phyloP scores from a whole-genome alignment of 2,797 vertebrate species.

The Oophaga sylvatica region DNA sequence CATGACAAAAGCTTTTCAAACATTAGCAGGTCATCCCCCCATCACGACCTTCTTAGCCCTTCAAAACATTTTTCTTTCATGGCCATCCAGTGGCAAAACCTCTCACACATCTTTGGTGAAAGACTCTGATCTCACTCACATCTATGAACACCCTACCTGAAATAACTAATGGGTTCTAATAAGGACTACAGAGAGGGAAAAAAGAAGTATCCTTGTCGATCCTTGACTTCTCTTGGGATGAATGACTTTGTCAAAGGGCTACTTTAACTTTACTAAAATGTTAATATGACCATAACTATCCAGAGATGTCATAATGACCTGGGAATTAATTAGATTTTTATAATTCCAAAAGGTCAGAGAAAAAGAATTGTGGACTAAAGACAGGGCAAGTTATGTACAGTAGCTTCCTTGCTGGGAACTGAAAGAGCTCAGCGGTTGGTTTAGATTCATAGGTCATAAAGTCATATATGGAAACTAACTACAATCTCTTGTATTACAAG shows the following conservation, averaged over 20 bases:
- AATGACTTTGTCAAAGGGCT: conserved; percentile 12
- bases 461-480: background rate
- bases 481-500: background rate
- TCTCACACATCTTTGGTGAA: conserved; percentile 49
- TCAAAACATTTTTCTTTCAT: conserved; percentile 56
- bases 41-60: conserved; percentile 57
- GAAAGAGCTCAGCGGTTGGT: background rate
- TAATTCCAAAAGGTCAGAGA: background rate
- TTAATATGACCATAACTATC: background rate
- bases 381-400: background rate
- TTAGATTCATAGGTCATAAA: background rate
- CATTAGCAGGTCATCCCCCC: conserved; percentile 60
- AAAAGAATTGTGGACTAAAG: background rate
- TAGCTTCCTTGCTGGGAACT: background rate
- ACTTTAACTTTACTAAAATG: conserved; percentile 6
- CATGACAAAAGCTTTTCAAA: conserved; percentile 61
- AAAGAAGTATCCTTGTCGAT: background rate
- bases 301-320: background rate
- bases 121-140: conserved; percentile 51
- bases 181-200: background rate
- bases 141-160: conserved; percentile 45
- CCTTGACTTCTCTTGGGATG: conserved; percentile 31
- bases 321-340: background rate
- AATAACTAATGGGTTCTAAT: conserved; percentile 44
- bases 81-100: conserved; percentile 43